Conservation (phyloP, 2,113 vertebrate genomes). For the Uropsilus gracilis region DNA sequence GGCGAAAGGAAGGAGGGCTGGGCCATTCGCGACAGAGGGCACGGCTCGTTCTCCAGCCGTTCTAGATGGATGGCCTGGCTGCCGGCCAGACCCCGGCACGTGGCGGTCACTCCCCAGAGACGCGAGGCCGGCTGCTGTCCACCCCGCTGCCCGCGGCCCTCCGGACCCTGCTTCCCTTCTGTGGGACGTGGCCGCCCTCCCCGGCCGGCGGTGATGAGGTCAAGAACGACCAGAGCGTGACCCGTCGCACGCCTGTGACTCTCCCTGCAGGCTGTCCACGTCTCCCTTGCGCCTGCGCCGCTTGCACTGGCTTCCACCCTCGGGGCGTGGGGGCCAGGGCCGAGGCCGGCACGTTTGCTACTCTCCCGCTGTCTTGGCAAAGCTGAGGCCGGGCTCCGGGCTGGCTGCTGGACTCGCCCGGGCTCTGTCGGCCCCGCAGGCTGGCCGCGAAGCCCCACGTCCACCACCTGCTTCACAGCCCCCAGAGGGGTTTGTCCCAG, state of each 20-base stretch:
- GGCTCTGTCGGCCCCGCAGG: background rate
- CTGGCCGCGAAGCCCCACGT: accelerated
- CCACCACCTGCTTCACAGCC: accelerated
- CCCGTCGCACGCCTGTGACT: too few species aligned
- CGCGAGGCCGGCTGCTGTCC: accelerated
- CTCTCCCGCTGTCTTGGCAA: background rate
- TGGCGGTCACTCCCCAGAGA: background rate
- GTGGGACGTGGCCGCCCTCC: background rate
- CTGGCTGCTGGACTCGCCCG: background rate
- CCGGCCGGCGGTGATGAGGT: accelerated
- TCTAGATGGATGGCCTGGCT: background rate
- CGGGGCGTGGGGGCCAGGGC: background rate
- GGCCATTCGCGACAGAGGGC: background rate
- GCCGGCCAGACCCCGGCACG: accelerated
- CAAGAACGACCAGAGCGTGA: too few species aligned
- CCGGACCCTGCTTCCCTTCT: background rate
- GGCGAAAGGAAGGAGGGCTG: background rate
- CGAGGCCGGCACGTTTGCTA: accelerated
- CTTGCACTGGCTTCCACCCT: background rate
- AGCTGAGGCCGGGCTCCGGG: background rate
- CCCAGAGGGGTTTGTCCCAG: background rate
- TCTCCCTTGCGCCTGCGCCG: background rate
- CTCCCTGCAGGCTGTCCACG: accelerated
- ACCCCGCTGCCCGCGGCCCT: accelerated
- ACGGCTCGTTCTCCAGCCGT: background rate